These are phyloP conservation scores for Xanthorhoe spadicearia DNA, from an alignment of 2,888 invertebrate genomes.

Conservation along the genomic window DNA sequence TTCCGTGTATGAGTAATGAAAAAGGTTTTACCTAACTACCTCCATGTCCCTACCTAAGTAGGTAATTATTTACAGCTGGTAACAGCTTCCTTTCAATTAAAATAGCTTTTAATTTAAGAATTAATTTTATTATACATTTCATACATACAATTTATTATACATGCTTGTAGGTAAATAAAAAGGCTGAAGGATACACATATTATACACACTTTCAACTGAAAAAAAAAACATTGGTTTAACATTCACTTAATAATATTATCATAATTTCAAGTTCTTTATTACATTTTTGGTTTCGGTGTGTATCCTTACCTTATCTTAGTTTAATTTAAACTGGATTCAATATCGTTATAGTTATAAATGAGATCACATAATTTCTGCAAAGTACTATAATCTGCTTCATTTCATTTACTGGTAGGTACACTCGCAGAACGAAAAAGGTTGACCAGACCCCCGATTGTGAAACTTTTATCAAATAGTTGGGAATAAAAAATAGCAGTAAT, in stretches of 20 bases:
- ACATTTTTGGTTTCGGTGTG: constrained; percentile 12
- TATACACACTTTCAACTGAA: neutral
- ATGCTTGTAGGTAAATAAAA: constrained; percentile 32
- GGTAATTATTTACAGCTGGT: too few relatives aligned
- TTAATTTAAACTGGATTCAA: constrained; percentile 18
- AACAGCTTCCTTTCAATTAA: constrained; percentile 5
- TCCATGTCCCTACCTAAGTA: too few relatives aligned
- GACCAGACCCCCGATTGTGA: too few relatives aligned
- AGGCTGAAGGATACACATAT: constrained; percentile 30
- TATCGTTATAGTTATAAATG: constrained; percentile 29
- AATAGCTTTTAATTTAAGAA: constrained; percentile 19
- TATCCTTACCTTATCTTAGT: constrained; percentile 15
- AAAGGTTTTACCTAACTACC: too few relatives aligned
- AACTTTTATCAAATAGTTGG: too few relatives aligned
- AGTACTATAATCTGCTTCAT: constrained; percentile 15
- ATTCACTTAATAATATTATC: neutral
- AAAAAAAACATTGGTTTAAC: neutral
- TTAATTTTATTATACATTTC: constrained; percentile 32
- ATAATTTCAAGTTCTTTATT: neutral
- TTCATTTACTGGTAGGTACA: constrained; percentile 14
- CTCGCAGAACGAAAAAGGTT: too few relatives aligned
- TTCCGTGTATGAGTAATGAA: too few relatives aligned
- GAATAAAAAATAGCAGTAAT: too few relatives aligned
- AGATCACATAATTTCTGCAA: constrained; percentile 33
- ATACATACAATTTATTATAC: constrained; percentile 31